Base-by-base conservation (phyloP, 2,888 invertebrate species). In the Folsomia candida region DNA sequence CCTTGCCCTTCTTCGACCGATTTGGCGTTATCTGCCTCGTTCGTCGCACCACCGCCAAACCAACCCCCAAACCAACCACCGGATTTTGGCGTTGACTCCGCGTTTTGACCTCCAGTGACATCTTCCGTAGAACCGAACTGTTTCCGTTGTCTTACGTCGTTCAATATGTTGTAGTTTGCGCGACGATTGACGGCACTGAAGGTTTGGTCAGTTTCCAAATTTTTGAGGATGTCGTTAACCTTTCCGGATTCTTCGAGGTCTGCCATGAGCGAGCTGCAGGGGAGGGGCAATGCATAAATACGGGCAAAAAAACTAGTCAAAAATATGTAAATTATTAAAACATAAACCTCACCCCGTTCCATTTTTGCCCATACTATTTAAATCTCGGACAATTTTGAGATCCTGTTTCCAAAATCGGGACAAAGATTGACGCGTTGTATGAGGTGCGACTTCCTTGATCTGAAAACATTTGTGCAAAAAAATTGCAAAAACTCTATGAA, bases 371-470 rank as follows among this genome's bases (percentile, higher is more conserved):
- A 25, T 88, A 67, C 86, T 85, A 81, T 91, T 91, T 24, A 87
- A 87, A 73, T 90, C 88, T 27, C 92, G 84, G 0, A 88, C 91
- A n/a, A 90, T 86, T 68, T 88, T 89, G 67, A 93, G 88, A 82
- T 93, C 92, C 77, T 89, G 89, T 81, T 90, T 90, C 91, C 92
- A 93, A 83, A 91, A 91, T 78, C 91, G 85, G 76, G 89, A 87
- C 64, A 91, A 84, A 80, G 89, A 89, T 26, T 89, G 89, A 73
- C 89, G 89, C 0, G 90, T 90, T 0, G 90, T 90, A 80, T 90
- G 89, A 0, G 91, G 92, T 65, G 92, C 91, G 9, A 92, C 91
- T 83, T 92, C 92, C 82, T 93, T 93, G 76, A 92, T 90, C 87
- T 87, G 72, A 37, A 80, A 78, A 57, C 29, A 73, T 22, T 51